Percentiles rank a stretch among this genome's conserved stretches.
Conservation (phyloP, 2,888 invertebrate species). For the Adelognathus sp. region DNA sequence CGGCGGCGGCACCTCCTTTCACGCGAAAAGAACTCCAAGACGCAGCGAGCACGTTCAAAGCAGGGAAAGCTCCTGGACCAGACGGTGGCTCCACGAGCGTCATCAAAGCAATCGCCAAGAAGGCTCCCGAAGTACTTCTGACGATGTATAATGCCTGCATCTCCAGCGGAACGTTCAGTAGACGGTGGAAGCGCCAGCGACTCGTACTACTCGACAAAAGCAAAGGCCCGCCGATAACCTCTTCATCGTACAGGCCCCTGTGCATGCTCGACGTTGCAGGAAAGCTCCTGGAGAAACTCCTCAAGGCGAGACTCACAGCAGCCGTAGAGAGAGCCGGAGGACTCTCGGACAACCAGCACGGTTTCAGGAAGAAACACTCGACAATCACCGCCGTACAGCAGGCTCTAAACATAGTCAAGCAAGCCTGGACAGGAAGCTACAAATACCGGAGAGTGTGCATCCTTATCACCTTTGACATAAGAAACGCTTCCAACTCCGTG, state of each 20-base stretch:
- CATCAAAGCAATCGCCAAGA: constrained; percentile 27
- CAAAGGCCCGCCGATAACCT: constrained; percentile 39
- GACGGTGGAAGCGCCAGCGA: constrained; percentile 43
- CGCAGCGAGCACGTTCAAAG: constrained; percentile 38
- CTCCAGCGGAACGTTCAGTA: constrained; percentile 33
- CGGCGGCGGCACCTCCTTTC: constrained; percentile 1
- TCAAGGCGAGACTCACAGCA: constrained; percentile 44
- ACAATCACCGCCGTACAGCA: constrained; percentile 50
- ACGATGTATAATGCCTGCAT: constrained; percentile 48
- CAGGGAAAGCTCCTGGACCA: constrained; percentile 46
- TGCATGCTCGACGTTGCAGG: constrained; percentile 38
- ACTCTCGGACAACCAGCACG: constrained; percentile 50
- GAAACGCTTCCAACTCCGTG: constrained; percentile 56
- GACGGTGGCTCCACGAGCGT: constrained; percentile 42
- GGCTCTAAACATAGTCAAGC: constrained; percentile 34
- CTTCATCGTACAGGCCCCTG: constrained; percentile 52
- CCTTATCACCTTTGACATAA: constrained; percentile 46
- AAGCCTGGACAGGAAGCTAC: constrained; percentile 38
- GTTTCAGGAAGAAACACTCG: constrained; percentile 50
- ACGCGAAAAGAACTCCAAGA: constrained; percentile 21
- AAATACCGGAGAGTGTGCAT: constrained; percentile 44
- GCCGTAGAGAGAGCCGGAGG: constrained; percentile 50
- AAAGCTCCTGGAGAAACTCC: constrained; percentile 57
- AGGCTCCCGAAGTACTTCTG: constrained; percentile 36
- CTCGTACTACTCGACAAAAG: constrained; percentile 56